Conservation (phyloP, 2,113 vertebrate species). For the Cranoglanis bouderius region DNA sequence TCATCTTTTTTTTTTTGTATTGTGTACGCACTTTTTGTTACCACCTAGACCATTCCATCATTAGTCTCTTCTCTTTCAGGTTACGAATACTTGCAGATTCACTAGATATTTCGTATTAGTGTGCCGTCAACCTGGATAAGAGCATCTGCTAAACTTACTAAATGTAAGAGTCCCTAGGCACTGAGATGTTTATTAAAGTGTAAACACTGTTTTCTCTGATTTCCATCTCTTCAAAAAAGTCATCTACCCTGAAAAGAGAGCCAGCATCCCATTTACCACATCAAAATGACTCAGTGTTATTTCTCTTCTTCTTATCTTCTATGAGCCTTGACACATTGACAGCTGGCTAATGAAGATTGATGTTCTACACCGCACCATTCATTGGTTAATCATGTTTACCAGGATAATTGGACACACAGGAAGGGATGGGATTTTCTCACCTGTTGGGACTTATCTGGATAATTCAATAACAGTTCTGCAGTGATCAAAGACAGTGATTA, state of each 20-base stretch:
- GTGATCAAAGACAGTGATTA: slow-evolving; percentile 44
- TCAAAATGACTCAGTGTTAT: slow-evolving; percentile 44
- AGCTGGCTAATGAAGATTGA: slow-evolving; percentile 67
- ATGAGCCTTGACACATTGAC: slow-evolving; percentile 57
- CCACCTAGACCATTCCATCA: not conserved
- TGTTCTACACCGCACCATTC: slow-evolving; percentile 55
- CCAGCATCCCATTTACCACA: not conserved
- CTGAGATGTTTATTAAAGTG: not conserved
- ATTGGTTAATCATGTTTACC: slow-evolving; percentile 62
- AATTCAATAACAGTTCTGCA: slow-evolving; percentile 65
- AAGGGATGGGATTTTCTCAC: slow-evolving; percentile 52
- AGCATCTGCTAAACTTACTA: not conserved
- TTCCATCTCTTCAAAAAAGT: not conserved
- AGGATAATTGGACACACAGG: slow-evolving; percentile 60
- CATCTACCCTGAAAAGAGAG: not conserved
- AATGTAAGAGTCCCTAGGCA: not conserved
- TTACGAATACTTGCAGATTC: not conserved
- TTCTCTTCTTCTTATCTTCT: slow-evolving; percentile 43
- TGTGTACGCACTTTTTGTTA: not conserved
- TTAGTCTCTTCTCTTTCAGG: not conserved
- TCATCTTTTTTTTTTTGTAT: not conserved
- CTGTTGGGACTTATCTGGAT: slow-evolving; percentile 63
- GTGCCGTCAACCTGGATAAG: not conserved
- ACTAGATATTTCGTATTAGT: not conserved
- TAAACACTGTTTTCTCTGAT: not conserved